These are phyloP conservation scores for Listronotus bonariensis DNA, from an alignment of 1,140 invertebrate species.

Conservation along the genomic window DNA sequence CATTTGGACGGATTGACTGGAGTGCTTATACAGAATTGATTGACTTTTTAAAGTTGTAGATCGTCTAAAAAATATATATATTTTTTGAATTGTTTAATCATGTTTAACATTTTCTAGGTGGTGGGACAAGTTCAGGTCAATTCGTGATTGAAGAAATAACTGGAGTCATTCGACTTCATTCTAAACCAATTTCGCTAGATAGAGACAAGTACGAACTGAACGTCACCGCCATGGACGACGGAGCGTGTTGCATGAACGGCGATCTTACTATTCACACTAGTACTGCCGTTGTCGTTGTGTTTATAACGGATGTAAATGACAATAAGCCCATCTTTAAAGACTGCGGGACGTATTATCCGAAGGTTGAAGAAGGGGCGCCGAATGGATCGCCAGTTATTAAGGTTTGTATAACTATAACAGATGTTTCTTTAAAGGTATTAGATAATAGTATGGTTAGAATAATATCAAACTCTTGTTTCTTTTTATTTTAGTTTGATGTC, in stretches of 20 bases:
- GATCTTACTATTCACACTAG: slow-evolving; percentile 85
- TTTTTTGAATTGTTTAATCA: too few relatives aligned
- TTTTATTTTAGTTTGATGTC: too few relatives aligned
- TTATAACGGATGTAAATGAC: slow-evolving; percentile 95
- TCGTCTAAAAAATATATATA: too few relatives aligned
- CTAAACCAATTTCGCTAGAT: slow-evolving; percentile 81
- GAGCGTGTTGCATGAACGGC: slow-evolving; percentile 88
- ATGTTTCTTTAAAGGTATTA: too few relatives aligned
- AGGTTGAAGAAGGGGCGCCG: slow-evolving; percentile 89
- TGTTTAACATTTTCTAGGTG: slow-evolving; percentile 55
- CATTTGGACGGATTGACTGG: too few relatives aligned
- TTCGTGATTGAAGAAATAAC: slow-evolving; percentile 96
- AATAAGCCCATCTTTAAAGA: slow-evolving; percentile 95
- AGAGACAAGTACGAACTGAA: slow-evolving; percentile 91
- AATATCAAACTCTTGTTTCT: too few relatives aligned
- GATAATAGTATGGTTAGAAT: too few relatives aligned
- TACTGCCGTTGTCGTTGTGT: slow-evolving; percentile 94
- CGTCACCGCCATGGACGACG: slow-evolving; percentile 92
- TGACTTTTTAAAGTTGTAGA: too few relatives aligned
- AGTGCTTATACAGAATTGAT: too few relatives aligned
- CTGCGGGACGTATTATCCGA: slow-evolving; percentile 87
- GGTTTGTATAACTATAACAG: slow-evolving; percentile 64
- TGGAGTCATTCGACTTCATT: slow-evolving; percentile 88
- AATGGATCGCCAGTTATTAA: slow-evolving; percentile 92
- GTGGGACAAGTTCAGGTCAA: slow-evolving; percentile 85